These are phyloP conservation scores for Amniataba percoides DNA, from an alignment of 2,797 vertebrate species.

Conservation along the genomic window DNA sequence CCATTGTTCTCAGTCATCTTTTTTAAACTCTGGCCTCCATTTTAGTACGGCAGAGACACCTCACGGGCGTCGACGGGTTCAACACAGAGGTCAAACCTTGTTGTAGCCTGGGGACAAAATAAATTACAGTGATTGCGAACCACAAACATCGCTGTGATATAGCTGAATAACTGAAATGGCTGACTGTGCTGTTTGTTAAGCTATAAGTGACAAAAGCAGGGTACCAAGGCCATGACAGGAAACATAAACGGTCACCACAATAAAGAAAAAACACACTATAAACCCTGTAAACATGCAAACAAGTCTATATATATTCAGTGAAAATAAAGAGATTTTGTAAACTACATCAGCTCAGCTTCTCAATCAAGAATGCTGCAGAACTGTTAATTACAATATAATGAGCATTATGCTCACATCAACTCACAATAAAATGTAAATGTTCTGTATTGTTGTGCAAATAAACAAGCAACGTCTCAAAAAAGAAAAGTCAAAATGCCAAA, in stretches of 20 bases:
- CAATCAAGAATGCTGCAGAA: background rate
- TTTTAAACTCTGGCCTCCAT: background rate
- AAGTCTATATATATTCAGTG: background rate
- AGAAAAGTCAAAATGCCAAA: background rate
- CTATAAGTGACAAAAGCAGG: slow-evolving; percentile 1
- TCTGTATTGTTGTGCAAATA: background rate
- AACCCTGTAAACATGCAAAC: background rate
- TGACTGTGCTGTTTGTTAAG: background rate
- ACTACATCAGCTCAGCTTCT: background rate
- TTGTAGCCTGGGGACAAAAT: slow-evolving; percentile 18
- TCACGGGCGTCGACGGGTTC: slow-evolving; percentile 4
- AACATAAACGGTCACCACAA: background rate
- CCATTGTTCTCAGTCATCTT: slow-evolving; percentile 31
- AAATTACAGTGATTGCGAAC: slow-evolving; percentile 14
- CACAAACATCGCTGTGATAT: background rate
- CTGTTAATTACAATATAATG: slow-evolving; percentile 9
- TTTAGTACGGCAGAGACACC: slow-evolving; percentile 7
- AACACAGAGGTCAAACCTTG: slow-evolving; percentile 32
- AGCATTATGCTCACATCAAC: background rate
- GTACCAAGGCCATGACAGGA: background rate
- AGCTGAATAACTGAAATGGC: background rate
- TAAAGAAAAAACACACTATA: background rate
- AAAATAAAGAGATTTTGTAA: slow-evolving; percentile 1
- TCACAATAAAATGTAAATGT: background rate
- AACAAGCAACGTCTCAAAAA: background rate